A percentile compares a stretch with the other conserved stretches of the same genome.
Evolutionary conservation across 2,113 vertebrate species (phyloP).

Genomic region (Aphyosemion australe): DNA sequence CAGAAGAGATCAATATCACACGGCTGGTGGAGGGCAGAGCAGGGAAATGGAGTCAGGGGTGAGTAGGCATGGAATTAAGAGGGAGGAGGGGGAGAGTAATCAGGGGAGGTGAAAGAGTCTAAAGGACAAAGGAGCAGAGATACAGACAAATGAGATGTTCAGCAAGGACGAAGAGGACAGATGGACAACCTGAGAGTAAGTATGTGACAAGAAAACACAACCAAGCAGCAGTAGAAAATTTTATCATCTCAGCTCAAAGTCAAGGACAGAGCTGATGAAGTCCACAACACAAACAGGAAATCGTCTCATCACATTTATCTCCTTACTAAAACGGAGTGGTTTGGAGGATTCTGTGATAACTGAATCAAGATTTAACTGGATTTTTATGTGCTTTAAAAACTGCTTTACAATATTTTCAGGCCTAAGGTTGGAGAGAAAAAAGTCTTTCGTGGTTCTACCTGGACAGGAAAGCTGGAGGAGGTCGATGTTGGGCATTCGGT

Average conservation of each 20-base stretch:
- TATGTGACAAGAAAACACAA: conserved; percentile 1
- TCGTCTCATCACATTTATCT: no score
- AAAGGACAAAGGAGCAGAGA: conserved; percentile 26
- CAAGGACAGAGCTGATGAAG: conserved; percentile 7
- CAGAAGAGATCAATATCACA: conserved; percentile 67
- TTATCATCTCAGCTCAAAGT: conserved; percentile 10
- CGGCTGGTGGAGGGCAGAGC: conserved; percentile 22
- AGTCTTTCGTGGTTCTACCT: conserved; percentile 66
- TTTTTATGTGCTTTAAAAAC: no score
- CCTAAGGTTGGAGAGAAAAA: not conserved
- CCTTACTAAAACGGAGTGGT: no score
- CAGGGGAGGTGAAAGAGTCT: conserved; percentile 11
- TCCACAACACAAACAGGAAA: not conserved
- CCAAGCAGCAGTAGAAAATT: conserved; percentile 8
- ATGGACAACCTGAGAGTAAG: conserved; percentile 34
- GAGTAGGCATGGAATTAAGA: conserved; percentile 3
- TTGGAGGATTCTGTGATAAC: no score
- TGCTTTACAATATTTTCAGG: no score
- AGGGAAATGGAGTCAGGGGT: conserved; percentile 20
- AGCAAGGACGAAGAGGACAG: conserved; percentile 44
- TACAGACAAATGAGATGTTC: conserved; percentile 35
- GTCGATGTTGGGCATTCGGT: conserved; percentile 66
- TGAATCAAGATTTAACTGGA: no score
- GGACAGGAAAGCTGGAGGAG: conserved; percentile 61
- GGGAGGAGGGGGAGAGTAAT: conserved; percentile 19